These are phyloP conservation scores for Lasius fuliginosus DNA, from an alignment of 2,888 invertebrate genomes.

Conservation along the genomic window DNA sequence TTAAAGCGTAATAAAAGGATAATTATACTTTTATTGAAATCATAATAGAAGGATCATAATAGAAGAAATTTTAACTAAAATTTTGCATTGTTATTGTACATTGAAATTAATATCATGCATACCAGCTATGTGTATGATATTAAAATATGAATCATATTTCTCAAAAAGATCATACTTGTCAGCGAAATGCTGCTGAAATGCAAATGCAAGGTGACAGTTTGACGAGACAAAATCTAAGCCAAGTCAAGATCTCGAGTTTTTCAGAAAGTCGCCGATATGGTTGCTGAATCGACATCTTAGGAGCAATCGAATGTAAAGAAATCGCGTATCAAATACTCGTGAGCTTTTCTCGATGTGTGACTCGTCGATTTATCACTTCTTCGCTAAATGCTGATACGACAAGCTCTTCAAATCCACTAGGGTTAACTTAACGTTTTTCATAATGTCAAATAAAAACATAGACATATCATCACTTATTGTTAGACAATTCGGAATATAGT, in stretches of 20 bases:
- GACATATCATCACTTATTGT: not conserved
- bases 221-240: slow-evolving; percentile 50
- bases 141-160: not conserved
- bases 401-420: not conserved
- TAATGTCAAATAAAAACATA: not conserved
- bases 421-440: not conserved
- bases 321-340: slow-evolving; percentile 54
- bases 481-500: not conserved
- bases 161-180: not conserved
- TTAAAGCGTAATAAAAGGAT: not conserved
- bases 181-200: not conserved
- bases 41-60: not conserved
- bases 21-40: not conserved
- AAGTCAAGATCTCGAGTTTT: slow-evolving; percentile 51
- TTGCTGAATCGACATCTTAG: slow-evolving; percentile 68
- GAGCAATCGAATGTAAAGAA: slow-evolving; percentile 60
- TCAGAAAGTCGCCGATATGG: slow-evolving; percentile 63
- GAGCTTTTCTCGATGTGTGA: slow-evolving; percentile 13
- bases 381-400: slow-evolving; percentile 2
- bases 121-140: not conserved
- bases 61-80: not conserved
- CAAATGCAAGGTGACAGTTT: slow-evolving; percentile 22
- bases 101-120: not conserved
- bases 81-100: not conserved
- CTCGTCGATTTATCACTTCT: slow-evolving; percentile 2